phyloP scores from a whole-genome alignment of 1,140 invertebrate species.

The Apis cerana region DNA sequence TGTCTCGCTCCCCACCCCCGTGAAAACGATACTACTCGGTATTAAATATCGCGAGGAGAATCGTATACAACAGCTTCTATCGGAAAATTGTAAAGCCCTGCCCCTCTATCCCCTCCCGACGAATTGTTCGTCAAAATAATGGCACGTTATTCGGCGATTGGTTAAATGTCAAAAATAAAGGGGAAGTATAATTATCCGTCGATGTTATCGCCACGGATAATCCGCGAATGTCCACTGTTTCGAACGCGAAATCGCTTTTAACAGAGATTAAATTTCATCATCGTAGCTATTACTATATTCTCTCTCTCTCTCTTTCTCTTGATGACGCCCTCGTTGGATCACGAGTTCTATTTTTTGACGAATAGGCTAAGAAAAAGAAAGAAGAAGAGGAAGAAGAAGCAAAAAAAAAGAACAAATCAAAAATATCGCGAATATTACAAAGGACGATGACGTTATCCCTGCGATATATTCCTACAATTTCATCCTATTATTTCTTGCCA shows the following conservation, averaged over 20 bases:
- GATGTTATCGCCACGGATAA: not conserved
- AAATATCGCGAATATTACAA: no score
- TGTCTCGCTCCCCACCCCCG: not conserved
- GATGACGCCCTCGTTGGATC: no score
- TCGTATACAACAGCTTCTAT: not conserved
- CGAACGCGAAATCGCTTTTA: not conserved
- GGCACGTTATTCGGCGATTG: not conserved
- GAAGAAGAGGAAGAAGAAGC: no score
- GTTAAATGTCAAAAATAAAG: not conserved
- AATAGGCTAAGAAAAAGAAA: no score
- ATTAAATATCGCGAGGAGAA: not conserved
- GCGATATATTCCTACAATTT: no score
- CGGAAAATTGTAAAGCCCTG: no score
- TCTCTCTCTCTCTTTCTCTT: no score
- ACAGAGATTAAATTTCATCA: not conserved
- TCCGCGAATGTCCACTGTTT: not conserved
- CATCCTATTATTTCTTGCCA: no score
- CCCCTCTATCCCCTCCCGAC: not conserved
- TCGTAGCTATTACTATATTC: not conserved
- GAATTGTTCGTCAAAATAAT: not conserved
- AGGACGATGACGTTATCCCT: no score
- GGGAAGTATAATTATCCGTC: constrained; percentile 17
- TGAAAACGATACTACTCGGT: not conserved
- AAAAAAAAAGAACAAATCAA: no score
- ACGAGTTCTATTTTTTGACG: no score